These are phyloP conservation scores for Ammodramus savannarum DNA, from an alignment of 2,113 vertebrate species.

Conservation along the genomic window DNA sequence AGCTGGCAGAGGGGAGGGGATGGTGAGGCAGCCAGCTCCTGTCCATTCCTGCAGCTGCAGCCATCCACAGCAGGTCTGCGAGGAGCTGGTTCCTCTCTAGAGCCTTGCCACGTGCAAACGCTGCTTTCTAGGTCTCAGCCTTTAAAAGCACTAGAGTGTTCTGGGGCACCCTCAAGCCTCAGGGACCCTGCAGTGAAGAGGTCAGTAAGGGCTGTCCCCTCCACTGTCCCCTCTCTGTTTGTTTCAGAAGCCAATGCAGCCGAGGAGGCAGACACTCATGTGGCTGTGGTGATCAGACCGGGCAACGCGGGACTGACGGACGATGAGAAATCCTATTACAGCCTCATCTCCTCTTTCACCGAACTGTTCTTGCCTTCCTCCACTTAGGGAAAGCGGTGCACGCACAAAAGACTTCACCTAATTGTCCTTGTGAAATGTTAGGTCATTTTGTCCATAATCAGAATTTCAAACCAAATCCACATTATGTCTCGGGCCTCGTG, in stretches of 20 bases:
- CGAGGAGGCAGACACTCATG: conserved; percentile 84
- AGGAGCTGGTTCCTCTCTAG: not conserved
- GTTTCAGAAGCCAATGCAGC: conserved; percentile 89
- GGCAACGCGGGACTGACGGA: conserved; percentile 93
- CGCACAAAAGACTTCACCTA: not conserved
- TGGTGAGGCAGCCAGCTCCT: not conserved
- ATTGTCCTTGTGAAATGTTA: not conserved
- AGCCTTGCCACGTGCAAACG: fast-evolving
- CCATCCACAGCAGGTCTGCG: not conserved
- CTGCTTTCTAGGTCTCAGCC: not conserved
- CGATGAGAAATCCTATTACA: conserved; percentile 85
- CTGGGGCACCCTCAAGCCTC: not conserved
- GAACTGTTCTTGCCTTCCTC: conserved; percentile 80
- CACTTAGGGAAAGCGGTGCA: conserved; percentile 49
- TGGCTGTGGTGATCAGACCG: conserved; percentile 86
- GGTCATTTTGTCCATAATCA: conserved; percentile 39
- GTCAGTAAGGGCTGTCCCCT: not conserved
- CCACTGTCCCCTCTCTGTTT: conserved; percentile 11
- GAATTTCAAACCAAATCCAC: conserved; percentile 6
- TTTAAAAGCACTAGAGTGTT: not conserved
- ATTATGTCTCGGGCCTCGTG: not conserved
- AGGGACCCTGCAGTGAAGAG: not conserved
- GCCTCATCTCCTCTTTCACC: conserved; percentile 85
- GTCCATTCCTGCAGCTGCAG: not conserved
- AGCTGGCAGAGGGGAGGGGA: not conserved